phyloP scores from a whole-genome alignment of 2,797 vertebrate genomes.

The Lepus oiostolus region DNA sequence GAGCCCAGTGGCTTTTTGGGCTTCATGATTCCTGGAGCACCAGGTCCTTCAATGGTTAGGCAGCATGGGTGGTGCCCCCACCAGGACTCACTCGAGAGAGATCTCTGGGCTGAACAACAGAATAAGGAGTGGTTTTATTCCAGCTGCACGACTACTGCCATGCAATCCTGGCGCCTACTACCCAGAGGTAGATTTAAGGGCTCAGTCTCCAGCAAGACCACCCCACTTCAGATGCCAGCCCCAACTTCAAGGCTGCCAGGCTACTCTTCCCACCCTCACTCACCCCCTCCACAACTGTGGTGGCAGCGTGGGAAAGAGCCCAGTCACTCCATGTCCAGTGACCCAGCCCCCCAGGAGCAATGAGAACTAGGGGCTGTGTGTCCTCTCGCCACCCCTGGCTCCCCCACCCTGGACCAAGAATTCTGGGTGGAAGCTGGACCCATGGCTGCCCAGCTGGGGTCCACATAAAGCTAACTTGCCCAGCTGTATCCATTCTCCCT shows the following conservation, averaged over 20 bases:
- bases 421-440: conserved; percentile 61
- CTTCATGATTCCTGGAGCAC: not conserved
- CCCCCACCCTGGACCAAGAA: conserved; percentile 1
- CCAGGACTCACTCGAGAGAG: not conserved
- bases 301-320: not conserved
- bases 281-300: not conserved
- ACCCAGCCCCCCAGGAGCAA: conserved; percentile 54
- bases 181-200: not conserved
- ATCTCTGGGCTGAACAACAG: not conserved
- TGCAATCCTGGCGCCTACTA: not conserved
- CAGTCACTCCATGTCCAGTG: not conserved
- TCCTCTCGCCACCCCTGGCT: not conserved
- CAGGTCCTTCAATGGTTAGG: not conserved
- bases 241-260: not conserved
- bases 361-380: conserved; percentile 45
- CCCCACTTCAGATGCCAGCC: not conserved
- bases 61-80: not conserved
- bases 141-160: not conserved
- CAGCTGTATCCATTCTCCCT: conserved; percentile 40
- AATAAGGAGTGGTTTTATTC: not conserved
- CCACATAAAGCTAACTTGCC: conserved; percentile 77
- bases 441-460: conserved; percentile 70
- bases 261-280: not conserved
- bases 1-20: not conserved
- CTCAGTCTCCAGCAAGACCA: rapidly evolving